Evolutionary conservation across 2,797 vertebrate genomes (phyloP).

Genomic region (Alca torda): DNA sequence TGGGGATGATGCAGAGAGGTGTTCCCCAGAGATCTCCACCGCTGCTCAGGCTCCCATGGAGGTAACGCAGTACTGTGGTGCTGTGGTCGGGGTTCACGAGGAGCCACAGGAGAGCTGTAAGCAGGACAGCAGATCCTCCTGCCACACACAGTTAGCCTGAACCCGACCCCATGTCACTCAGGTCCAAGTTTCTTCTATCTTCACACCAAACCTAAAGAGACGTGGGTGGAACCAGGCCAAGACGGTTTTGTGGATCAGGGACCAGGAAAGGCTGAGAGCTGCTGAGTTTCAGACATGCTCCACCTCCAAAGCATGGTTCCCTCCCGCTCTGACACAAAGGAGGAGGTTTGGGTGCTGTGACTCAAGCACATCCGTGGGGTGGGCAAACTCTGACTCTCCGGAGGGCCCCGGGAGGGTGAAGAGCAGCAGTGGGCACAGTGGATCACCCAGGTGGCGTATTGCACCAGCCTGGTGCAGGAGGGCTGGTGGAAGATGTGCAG

Average conservation of each 20-base stretch:
- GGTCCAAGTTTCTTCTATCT: background rate
- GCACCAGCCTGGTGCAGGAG: background rate
- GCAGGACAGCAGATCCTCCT: background rate
- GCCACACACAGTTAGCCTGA: rapidly evolving
- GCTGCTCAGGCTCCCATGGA: background rate
- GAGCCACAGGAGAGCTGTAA: background rate
- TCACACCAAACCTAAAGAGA: background rate
- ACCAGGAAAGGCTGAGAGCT: background rate
- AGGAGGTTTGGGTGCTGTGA: background rate
- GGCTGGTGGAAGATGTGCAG: background rate
- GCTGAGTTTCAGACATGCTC: background rate
- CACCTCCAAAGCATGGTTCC: background rate
- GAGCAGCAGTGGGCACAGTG: background rate
- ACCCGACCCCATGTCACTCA: background rate
- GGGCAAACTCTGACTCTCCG: background rate
- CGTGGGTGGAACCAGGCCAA: background rate
- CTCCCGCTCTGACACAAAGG: background rate
- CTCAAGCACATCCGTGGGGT: rapidly evolving
- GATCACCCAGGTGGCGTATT: no score
- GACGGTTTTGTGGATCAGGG: background rate
- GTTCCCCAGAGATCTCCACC: background rate
- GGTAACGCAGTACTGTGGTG: rapidly evolving
- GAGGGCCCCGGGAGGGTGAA: background rate
- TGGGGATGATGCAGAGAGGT: no score
- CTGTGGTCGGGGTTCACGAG: background rate